These are phyloP conservation scores for Adrianichthys oophorus DNA, from an alignment of 2,797 vertebrate species.

Conservation along the genomic window DNA sequence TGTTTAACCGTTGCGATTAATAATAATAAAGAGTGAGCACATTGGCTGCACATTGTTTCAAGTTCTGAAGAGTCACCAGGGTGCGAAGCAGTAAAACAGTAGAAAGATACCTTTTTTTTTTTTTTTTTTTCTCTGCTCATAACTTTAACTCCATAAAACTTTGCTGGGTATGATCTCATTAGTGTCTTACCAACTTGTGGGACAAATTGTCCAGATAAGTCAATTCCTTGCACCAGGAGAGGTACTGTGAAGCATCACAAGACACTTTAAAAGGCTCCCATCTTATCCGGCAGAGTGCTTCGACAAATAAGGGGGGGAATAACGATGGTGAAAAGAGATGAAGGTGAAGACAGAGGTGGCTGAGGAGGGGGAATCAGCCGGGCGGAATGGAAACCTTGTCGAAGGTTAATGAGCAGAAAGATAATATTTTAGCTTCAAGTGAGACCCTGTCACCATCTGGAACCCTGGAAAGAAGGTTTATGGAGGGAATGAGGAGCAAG, in stretches of 20 bases:
- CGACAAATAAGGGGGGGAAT: slow-evolving; percentile 65
- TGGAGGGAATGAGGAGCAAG: slow-evolving; percentile 26
- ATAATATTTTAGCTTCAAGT: slow-evolving; percentile 75
- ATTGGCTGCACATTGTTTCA: slow-evolving; percentile 1
- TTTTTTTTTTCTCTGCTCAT: slow-evolving; percentile 2
- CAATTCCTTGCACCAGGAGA: slow-evolving; percentile 51
- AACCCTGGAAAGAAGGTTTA: slow-evolving; percentile 41
- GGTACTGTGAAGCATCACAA: slow-evolving; percentile 67
- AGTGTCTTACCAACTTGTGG: slow-evolving; percentile 63
- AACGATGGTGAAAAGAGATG: slow-evolving; percentile 56
- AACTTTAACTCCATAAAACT: slow-evolving; percentile 49
- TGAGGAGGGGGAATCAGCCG: slow-evolving; percentile 48
- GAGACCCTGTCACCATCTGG: slow-evolving; percentile 59
- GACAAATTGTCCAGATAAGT: slow-evolving; percentile 78
- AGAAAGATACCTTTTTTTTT: slow-evolving; percentile 14
- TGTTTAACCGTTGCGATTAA: too few relatives aligned
- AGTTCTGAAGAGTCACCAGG: background rate
- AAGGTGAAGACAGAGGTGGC: slow-evolving; percentile 68
- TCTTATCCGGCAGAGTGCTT: slow-evolving; percentile 69
- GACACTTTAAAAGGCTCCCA: slow-evolving; percentile 71
- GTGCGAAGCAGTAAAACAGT: slow-evolving; percentile 8
- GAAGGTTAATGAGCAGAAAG: slow-evolving; percentile 80
- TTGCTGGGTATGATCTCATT: slow-evolving; percentile 66
- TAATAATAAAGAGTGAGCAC: background rate
- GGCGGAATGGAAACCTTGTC: slow-evolving; percentile 68